Evolutionary conservation across 2,888 invertebrate species (phyloP).

Genomic region (Drosophila lacicola): DNA sequence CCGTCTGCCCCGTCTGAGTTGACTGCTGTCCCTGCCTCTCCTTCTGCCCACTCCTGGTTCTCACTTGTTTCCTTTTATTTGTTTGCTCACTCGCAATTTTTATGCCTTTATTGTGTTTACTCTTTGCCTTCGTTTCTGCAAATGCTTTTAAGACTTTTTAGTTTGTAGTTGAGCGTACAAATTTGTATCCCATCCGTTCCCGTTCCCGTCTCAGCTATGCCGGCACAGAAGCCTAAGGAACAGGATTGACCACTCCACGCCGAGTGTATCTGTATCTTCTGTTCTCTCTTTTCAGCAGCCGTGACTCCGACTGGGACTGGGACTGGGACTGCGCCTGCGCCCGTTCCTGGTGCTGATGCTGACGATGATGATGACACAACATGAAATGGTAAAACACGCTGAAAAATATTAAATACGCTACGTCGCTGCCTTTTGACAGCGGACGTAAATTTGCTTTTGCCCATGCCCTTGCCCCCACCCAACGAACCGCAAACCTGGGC

Average conservation of each 20-base stretch:
- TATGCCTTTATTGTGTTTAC: slow-evolving; percentile 80
- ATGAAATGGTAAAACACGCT: slow-evolving; percentile 84
- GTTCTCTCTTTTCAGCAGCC: slow-evolving; percentile 9
- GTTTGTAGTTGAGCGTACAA: slow-evolving; percentile 79
- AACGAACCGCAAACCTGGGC: not conserved
- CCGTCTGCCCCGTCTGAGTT: not conserved
- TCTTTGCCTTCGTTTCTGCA: slow-evolving; percentile 77
- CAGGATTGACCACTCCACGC: slow-evolving; percentile 63
- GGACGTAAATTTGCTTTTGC: slow-evolving; percentile 83
- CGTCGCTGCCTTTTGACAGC: slow-evolving; percentile 83
- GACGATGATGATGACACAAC: slow-evolving; percentile 83
- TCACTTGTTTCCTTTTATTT: slow-evolving; percentile 67
- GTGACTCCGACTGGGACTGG: slow-evolving; percentile 22
- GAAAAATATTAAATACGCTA: slow-evolving; percentile 84
- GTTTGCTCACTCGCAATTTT: slow-evolving; percentile 81
- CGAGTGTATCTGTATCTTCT: slow-evolving; percentile 46
- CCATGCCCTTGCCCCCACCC: slow-evolving; percentile 16
- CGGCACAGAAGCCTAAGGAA: slow-evolving; percentile 49
- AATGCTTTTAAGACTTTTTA: slow-evolving; percentile 81
- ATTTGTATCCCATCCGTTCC: slow-evolving; percentile 50
- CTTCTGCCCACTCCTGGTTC: not conserved
- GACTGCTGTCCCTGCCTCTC: too few relatives aligned
- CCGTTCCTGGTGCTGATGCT: slow-evolving; percentile 25
- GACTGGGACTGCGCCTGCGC: slow-evolving; percentile 32
- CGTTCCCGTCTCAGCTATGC: not conserved